Conservation (phyloP, 2,113 vertebrate genomes). For the mouse (Mus musculus) region GRCm39 chr1:60941001-60941500, state of each 20-base stretch:
- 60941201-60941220: no score
- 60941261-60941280: slow-evolving; percentile 4
- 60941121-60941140: not conserved
- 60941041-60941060: not conserved
- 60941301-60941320: slow-evolving; percentile 25
- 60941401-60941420: slow-evolving; percentile 1
- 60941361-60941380: slow-evolving; percentile 2
- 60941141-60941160: not conserved
- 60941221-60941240: not conserved
- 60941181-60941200: not conserved
- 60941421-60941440: not conserved
- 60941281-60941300: not conserved
- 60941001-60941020: not conserved
- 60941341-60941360: not conserved
- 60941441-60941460: slow-evolving; percentile 30
- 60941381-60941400: not conserved
- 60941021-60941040: not conserved
- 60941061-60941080: no score
- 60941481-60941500: not conserved
- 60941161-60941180: no score
- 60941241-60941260: not conserved
- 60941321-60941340: not conserved
- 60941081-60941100: no score
- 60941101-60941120: not conserved
- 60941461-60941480: not conserved